Conservation (phyloP, 2,113 vertebrate genomes). For the Mobula hypostoma region DNA sequence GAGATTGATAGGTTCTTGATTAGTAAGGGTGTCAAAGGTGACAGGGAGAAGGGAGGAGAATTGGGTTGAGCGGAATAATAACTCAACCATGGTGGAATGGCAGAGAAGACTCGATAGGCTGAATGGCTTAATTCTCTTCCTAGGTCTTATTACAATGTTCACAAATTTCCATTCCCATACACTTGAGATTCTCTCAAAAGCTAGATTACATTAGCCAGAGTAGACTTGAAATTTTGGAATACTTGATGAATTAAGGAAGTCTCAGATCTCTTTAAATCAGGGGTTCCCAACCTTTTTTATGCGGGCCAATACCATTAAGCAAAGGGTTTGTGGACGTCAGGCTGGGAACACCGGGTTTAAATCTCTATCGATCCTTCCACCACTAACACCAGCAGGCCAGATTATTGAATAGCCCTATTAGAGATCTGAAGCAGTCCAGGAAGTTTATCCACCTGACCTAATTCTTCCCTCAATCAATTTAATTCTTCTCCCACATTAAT, state of each 20-base stretch:
- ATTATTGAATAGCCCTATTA: neutral
- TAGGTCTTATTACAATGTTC: neutral
- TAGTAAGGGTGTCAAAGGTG: too few species aligned
- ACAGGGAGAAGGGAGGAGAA: too few species aligned
- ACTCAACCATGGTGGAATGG: too few species aligned
- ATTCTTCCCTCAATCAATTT: neutral
- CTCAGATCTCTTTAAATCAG: neutral
- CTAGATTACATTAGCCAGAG: neutral
- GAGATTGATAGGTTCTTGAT: too few species aligned
- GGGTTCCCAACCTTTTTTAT: too few species aligned
- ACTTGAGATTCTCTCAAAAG: neutral
- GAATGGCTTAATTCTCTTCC: too few species aligned
- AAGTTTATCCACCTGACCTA: neutral
- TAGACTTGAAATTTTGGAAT: neutral
- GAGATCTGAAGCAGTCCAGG: neutral
- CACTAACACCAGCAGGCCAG: neutral
- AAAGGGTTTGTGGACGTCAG: too few species aligned
- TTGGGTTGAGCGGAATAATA: too few species aligned
- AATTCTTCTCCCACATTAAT: neutral
- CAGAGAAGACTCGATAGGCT: too few species aligned
- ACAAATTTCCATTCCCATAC: neutral
- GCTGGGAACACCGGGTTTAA: too few species aligned
- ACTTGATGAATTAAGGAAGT: neutral
- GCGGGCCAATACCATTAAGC: too few species aligned
- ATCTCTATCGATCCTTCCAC: neutral